Conservation (phyloP, 2,113 vertebrate genomes). For the Pholis gunnellus region DNA sequence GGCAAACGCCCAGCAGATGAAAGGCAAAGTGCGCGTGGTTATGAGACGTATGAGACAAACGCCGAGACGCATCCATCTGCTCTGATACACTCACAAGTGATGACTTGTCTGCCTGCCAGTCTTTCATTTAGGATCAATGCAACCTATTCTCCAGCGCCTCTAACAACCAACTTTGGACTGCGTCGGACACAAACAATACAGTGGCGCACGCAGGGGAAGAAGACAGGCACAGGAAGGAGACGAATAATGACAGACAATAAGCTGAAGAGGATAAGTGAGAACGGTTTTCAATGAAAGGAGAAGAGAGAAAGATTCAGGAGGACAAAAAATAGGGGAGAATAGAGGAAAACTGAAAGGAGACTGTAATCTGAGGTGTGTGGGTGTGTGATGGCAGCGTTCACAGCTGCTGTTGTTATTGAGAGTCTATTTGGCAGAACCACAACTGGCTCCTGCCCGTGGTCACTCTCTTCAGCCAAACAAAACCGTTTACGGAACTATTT, state of each 20-base stretch:
- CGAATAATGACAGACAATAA: constrained; percentile 22
- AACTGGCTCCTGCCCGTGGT: constrained; percentile 60
- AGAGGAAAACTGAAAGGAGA: constrained; percentile 20
- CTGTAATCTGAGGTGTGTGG: constrained; percentile 51
- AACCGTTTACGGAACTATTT: constrained; percentile 1
- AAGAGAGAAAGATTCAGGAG: neutral
- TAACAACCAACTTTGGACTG: constrained; percentile 46
- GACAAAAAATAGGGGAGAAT: constrained; percentile 11
- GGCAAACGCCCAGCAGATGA: constrained; percentile 56
- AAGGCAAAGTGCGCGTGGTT: constrained; percentile 33
- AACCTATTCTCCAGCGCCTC: constrained; percentile 48
- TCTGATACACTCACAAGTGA: constrained; percentile 65
- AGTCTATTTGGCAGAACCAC: constrained; percentile 57
- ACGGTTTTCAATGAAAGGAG: constrained; percentile 17
- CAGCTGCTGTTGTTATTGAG: constrained; percentile 44
- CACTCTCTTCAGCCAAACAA: constrained; percentile 42
- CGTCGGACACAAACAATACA: constrained; percentile 22
- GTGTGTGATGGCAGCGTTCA: constrained; percentile 31
- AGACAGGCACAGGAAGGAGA: constrained; percentile 11
- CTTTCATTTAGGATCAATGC: constrained; percentile 63
- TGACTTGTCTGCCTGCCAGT: constrained; percentile 68
- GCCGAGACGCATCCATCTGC: constrained; percentile 63
- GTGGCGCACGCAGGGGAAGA: constrained; percentile 1
- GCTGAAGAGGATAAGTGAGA: constrained; percentile 20
- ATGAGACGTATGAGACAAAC: constrained; percentile 36